Conservation (phyloP, 2,113 vertebrate genomes). For the Podilymbus podiceps region DNA sequence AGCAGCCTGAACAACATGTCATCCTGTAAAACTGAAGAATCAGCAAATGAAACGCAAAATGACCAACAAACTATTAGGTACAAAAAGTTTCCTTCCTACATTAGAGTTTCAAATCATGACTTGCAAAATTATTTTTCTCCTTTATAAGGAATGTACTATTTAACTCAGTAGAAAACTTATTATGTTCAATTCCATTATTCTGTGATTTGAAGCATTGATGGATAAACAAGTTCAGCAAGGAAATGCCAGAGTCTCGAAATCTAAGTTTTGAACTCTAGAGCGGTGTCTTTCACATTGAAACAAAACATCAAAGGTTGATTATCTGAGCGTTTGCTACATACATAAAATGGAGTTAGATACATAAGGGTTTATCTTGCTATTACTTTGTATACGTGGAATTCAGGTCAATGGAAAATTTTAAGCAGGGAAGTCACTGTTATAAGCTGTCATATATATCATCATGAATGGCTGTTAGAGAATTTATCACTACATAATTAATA, state of each 20-base stretch:
- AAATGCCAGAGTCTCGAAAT: not conserved
- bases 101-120: not conserved
- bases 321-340: not conserved
- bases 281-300: not conserved
- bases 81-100: not conserved
- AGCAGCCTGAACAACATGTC: not conserved
- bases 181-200: not conserved
- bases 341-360: not conserved
- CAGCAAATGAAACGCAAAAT: slow-evolving; percentile 4
- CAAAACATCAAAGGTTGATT: not conserved
- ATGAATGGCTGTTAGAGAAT: not conserved
- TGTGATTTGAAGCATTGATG: not conserved
- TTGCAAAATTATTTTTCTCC: not conserved
- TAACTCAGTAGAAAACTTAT: not conserved
- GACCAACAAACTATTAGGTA: not conserved
- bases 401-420: not conserved
- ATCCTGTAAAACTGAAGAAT: not conserved
- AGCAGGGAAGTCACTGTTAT: not conserved
- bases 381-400: not conserved
- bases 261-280: not conserved
- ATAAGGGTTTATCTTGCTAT: not conserved
- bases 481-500: not conserved
- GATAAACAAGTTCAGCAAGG: not conserved
- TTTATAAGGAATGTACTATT: not conserved
- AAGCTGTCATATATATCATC: not conserved